A percentile compares a stretch with the other conserved stretches of the same genome.
Conservation (phyloP, 2,113 vertebrate genomes). For the Oncorhynchus keta region DNA sequence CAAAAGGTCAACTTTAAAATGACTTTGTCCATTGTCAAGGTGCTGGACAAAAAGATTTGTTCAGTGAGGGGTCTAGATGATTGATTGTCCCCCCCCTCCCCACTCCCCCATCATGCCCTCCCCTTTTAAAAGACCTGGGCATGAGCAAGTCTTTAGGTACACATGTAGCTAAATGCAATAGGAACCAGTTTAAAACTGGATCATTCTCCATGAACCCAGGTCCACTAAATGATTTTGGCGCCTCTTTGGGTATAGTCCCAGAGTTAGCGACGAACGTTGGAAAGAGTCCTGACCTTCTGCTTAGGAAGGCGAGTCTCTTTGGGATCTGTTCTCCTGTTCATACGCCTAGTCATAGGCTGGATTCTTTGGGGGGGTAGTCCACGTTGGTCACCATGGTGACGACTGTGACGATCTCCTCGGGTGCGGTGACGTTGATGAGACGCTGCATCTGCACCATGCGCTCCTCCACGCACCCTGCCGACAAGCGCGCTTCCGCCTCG, state of each 20-base stretch:
- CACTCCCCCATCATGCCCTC: background rate
- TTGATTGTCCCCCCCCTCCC: background rate
- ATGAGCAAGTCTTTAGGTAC: conserved; percentile 28
- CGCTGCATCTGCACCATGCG: conserved; percentile 96
- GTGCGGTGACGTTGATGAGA: conserved; percentile 83
- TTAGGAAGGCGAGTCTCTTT: background rate
- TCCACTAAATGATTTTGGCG: background rate
- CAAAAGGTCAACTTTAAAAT: conserved; percentile 18
- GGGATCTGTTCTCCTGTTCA: background rate
- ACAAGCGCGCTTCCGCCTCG: conserved; percentile 93
- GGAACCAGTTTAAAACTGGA: conserved; percentile 2
- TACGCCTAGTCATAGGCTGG: conserved; percentile 86
- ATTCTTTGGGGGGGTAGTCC: conserved; percentile 99
- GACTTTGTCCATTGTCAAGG: conserved; percentile 4
- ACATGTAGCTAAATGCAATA: conserved; percentile 13
- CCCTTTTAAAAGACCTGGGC: background rate
- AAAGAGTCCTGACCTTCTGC: background rate
- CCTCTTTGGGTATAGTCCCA: background rate
- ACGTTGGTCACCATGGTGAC: conserved; percentile 99
- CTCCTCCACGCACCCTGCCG: conserved; percentile 95
- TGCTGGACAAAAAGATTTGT: background rate
- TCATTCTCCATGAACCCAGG: background rate
- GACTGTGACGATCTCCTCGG: conserved; percentile 96
- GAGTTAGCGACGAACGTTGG: background rate
- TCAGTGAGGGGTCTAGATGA: conserved; percentile 7